Evolutionary conservation across 2,113 vertebrate genomes (phyloP), one percentile per base, ranked within the genome.

Genomic region (Gorilla gorilla): DNA sequence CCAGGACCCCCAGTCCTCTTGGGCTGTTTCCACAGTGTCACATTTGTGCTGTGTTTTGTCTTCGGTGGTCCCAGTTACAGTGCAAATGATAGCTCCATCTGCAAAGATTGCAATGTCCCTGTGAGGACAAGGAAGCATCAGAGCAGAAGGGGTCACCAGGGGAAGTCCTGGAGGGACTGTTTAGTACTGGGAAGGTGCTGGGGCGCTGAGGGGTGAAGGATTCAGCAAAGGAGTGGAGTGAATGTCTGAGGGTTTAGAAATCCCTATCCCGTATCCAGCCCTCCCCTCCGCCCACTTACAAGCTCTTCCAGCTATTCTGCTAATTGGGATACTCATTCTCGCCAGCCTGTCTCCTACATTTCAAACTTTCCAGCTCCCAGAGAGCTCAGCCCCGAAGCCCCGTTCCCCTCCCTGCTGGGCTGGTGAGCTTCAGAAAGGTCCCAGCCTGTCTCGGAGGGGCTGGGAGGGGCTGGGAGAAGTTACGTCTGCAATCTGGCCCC

Each of bases 401-500:
- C 83, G 86, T 81, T 96, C 66, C 90, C 96, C 80, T 96, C 89
- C 98, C 83, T 32, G 27, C 92, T 78, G 57, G 93, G 90, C 95
- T 96, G 97, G 85, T 59, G 70, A 83, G 89, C 75, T 97, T 87
- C 84, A 68, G 92, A 96, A 97, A 80, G 70, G 86, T 96, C 87
- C 92, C 94, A 96, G 91, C 83, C 95, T 88, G 6, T 93, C 81
- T 93, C 96, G 50, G 85, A 93, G 96, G 96, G 98, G 93, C 78
- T 95, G 66, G 50, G 85, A 93, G 96, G 96, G 98, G 93, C 78
- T 95, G 66, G 13, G 73, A 94, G 83, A 92, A 89, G 90, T 98
- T 94, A 80, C 94, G 79, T 81, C 94, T 89, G 84, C 98, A 98
- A 30, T 98, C 98, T 98, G 98, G 97, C 98, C 97, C 95, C 93